Base-by-base conservation (phyloP, 1,140 invertebrate species). In the Scaptomyza pallida region DNA sequence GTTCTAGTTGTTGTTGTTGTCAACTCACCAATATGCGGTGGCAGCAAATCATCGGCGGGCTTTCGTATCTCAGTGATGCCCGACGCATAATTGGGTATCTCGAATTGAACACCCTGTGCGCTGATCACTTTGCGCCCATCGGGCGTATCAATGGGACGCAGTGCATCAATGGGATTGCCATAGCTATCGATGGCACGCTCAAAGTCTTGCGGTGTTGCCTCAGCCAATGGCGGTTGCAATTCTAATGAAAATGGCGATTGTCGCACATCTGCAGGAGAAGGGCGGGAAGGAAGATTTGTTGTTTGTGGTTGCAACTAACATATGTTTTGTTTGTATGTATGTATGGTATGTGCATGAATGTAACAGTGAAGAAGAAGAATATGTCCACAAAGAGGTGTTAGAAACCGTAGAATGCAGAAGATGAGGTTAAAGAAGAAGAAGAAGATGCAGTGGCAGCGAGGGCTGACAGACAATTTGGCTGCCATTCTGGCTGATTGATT, bases 1-100 rank as follows among this genome's bases (percentile, higher is more conserved):
- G 43, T 30, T 41, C 30, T 47, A 44, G 52, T 10, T 45, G 41
- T 10, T 45, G 41, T 55, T 56, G 61, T 68, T 75, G 59, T 78
- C 37, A 90, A 90, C 89, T 91, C 89, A 90, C 89, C 89, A 90
- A 90, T 89, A 51, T 91, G 89, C 74, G 90, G 90, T 59, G 90
- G 90, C 75, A 91, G 75, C 69, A 91, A 62, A 70, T 90, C 88
- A 15, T 91, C 78, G 47, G 80, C 60, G 5, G 90, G 90, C 55
- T 90, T 75, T 35, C 80, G 75, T 60, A 91, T 90, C 67, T 91
- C 90, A 33, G 90, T 91, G 48, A 91, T 91, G 65, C 90, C 90
- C 45, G 90, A 91, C 12, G 90, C 90, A 75, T 91, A 91, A 17
- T 63, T 91, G 23, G 90, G 90, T 70, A 91, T 91, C 88, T 91